Percentiles rank a stretch among this genome's conserved stretches.
These are phyloP conservation scores for Streptopelia turtur DNA, from an alignment of 2,797 vertebrate genomes.

Conservation along the genomic window DNA sequence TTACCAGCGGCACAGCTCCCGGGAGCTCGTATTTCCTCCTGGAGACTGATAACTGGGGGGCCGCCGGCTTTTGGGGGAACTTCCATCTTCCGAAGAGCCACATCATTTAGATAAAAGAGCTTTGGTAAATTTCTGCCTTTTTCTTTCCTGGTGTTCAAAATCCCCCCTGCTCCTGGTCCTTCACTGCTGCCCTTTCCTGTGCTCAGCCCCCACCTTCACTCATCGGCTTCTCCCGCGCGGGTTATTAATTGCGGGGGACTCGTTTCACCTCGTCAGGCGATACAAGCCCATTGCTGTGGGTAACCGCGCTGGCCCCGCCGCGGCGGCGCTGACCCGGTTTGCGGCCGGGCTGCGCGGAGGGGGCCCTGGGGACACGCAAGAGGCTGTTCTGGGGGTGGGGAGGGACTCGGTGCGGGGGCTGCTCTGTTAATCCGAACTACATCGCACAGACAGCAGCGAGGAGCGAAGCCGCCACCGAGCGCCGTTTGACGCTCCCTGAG, in stretches of 20 bases:
- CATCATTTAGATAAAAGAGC: not conserved
- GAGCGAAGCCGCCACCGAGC: constrained; percentile 7
- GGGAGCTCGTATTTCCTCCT: not conserved
- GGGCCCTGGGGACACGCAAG: not conserved
- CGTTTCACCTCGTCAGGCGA: not conserved
- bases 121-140: not conserved
- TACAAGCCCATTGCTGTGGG: too few relatives aligned
- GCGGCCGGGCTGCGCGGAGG: not conserved
- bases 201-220: too few relatives aligned
- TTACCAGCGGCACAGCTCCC: not conserved
- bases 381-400: not conserved
- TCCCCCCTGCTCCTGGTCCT: not conserved
- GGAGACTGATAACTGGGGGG: not conserved
- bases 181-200: too few relatives aligned
- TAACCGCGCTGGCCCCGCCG: not conserved
- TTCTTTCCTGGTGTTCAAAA: too few relatives aligned
- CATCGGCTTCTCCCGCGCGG: not conserved
- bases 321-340: not conserved
- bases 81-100: not conserved
- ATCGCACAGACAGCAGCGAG: constrained; percentile 19
- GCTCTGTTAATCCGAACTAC: not conserved
- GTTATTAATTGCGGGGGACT: not conserved
- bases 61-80: not conserved
- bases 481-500: constrained; percentile 15
- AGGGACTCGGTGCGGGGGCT: not conserved